Base-by-base conservation (phyloP, 2,888 invertebrate species). In the Agapostemon virescens region DNA sequence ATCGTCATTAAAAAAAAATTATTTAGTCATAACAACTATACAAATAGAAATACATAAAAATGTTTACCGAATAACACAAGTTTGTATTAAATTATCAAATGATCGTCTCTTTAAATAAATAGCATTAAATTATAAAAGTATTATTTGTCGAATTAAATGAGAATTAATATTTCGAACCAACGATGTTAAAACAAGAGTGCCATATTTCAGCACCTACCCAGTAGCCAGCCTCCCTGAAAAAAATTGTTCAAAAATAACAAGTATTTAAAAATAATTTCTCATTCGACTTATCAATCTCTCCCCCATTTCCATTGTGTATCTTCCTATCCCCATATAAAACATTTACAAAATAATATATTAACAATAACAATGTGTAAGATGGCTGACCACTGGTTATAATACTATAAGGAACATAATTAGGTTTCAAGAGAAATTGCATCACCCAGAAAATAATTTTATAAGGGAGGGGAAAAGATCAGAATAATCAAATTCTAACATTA, bases 401-500 rank as follows among this genome's bases (percentile, higher is more conserved):
- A 49, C 49, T 49, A 40, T 36, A 26, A 33, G 36, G 49, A 55
- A 73, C 63, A 17, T 42, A 61, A 63, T 40, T 42, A 67, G 26
- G 1, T 40, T 66, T 45, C 20, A 30, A 38, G 13, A 67, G 38
- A 66, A 36, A 77, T 69, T 61, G 30, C 40, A 55, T 69, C 64
- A 58, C 26, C 33, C 45, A 15, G n/a, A 69, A 61, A 79, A 55
- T 71, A 72, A 81, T 72, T 45, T n/a, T 66, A 69, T 52, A 67
- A 78, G 40, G 55, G 58, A n/a, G 26, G 26, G 71, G 61, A 73
- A n/a, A 20, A 68, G 72, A 55, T 55, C 20, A 64, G 38, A 81
- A 72, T 74, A 30, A 77, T 70, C 26, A 58, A 67, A 68, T 75
- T 70, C 66, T 74, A 69, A 26, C 67, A 61, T 71, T 71, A 72